Evolutionary conservation across 2,797 vertebrate genomes (phyloP).

Genomic region (Salmo trutta): DNA sequence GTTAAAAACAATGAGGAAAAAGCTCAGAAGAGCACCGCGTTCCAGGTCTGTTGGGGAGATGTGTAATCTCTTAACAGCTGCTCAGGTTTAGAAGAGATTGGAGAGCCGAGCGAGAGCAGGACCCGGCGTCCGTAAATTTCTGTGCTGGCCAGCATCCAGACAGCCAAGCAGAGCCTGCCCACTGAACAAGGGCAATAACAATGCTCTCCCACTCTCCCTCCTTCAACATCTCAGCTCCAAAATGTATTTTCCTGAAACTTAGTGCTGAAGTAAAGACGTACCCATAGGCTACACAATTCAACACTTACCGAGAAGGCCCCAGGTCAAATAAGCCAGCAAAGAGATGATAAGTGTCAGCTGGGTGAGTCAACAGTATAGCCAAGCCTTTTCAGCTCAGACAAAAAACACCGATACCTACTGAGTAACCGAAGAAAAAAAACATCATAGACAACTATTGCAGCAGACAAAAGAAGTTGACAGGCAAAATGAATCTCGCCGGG

Average conservation of each 20-base stretch:
- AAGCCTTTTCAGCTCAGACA: not conserved
- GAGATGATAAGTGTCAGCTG: not conserved
- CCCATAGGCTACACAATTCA: not conserved
- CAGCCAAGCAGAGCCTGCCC: not conserved
- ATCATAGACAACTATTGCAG: not conserved
- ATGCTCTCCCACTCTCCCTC: not conserved
- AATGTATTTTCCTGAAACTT: not conserved
- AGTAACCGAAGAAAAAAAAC: not conserved
- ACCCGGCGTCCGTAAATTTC: not conserved
- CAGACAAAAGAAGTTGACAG: not conserved
- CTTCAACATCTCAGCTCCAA: not conserved
- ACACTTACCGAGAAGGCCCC: not conserved
- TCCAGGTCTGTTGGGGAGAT: not conserved
- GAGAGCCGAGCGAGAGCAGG: not conserved
- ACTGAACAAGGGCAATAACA: not conserved
- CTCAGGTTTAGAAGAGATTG: not conserved
- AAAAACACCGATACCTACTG: not conserved
- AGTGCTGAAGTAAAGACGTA: not conserved
- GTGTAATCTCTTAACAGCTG: conserved; percentile 6
- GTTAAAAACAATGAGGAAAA: conserved; percentile 33
- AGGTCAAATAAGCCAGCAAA: not conserved
- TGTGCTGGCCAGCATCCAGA: not conserved
- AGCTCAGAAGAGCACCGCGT: not conserved
- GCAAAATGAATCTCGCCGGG: not conserved
- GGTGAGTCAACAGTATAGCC: not conserved